Conservation (phyloP, 2,888 invertebrate genomes). For the Tenthredo amoena region DNA sequence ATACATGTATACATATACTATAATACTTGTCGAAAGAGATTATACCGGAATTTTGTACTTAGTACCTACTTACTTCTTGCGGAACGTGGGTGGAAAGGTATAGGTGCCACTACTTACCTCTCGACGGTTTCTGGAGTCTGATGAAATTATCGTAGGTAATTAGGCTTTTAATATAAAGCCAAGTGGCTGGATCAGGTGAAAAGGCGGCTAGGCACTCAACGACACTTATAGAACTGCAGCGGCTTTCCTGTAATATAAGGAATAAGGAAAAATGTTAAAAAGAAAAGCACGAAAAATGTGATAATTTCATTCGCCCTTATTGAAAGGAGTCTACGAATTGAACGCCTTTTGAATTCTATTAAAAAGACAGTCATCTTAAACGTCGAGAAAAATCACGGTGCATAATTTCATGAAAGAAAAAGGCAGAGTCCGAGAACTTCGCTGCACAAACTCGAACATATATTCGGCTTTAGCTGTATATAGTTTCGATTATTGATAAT, state of each 20-base stretch:
- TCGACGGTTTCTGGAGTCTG: conserved; percentile 17
- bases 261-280: conserved; percentile 5
- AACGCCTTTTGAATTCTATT: not conserved
- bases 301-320: not conserved
- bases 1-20: not conserved
- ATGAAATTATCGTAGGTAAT: conserved; percentile 44
- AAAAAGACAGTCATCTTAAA: not conserved
- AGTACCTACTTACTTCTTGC: not conserved
- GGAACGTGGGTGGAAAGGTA: not conserved
- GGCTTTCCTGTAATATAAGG: not conserved
- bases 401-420: not conserved
- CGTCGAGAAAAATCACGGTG: not conserved
- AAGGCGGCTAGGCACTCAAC: conserved; percentile 23
- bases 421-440: not conserved
- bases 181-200: conserved; percentile 29
- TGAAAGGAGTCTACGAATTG: not conserved
- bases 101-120: conserved; percentile 8
- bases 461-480: not conserved
- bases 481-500: conserved; percentile 31
- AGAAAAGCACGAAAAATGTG: not conserved
- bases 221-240: conserved; percentile 22
- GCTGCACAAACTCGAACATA: not conserved
- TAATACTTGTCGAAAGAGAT: not conserved
- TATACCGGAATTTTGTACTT: not conserved
- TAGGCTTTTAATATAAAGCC: conserved; percentile 42